Base-by-base conservation (phyloP, 2,888 invertebrate species). In the Temnothorax unifasciatus region DNA sequence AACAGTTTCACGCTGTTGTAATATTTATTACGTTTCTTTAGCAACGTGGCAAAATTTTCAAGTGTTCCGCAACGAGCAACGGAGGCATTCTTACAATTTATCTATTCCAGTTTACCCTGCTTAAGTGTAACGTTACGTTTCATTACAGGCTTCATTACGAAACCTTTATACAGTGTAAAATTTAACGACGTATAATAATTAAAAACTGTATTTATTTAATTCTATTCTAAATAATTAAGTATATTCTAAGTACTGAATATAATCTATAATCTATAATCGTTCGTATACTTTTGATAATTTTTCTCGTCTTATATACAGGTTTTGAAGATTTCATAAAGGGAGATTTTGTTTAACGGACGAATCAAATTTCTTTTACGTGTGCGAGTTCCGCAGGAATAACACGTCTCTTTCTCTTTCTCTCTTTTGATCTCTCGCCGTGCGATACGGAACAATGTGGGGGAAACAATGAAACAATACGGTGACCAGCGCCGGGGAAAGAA, bases 401-500 rank as follows among this genome's bases (percentile, higher is more conserved):
- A 25, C 52, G 76, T 21, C 13, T 47, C 15, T 15, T 21, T 38
- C 29, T 44, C 44, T 4, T 11, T 41, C 63, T 38, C 18, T 25
- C 15, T 44, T n/a, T 29, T 29, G 54, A 41, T 41, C 25, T 34
- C 21, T 57, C 29, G 18, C 11, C 18, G 15, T 21, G 41, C 41
- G 25, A 66, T 59, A 38, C 44, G 44, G 29, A 5, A 9, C 29
- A 44, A 21, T 15, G 5, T 41, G 69, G 66, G 54, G 69, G 52
- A 41, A 54, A 68, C 66, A 25, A n/a, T 41, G 74, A 54, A 63
- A 57, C 71, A 57, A 79, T 79, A 71, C 29, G 29, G 44, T 34
- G 21, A 25, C 38, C 71, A 15, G 13, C 64, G 38, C 11, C 18
- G 38, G 57, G 25, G 38, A 76, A 82, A 64, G 54, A 57, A 73